Evolutionary conservation across 2,888 invertebrate species (phyloP).

Genomic region (Koerneria pararmatus): DNA sequence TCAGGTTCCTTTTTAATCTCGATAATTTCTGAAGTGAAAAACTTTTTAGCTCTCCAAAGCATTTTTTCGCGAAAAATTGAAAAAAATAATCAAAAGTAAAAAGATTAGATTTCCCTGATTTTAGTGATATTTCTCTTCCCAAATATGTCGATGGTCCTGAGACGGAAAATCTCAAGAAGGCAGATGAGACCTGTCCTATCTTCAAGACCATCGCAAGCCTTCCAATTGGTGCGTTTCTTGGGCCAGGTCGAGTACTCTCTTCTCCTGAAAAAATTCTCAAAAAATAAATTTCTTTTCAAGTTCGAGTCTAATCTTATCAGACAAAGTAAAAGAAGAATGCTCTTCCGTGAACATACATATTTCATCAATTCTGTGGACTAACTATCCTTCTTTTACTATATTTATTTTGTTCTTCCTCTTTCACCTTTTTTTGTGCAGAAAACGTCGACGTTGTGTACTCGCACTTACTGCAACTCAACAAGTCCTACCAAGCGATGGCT

Average conservation of each 20-base stretch:
- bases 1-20: conserved; percentile 7
- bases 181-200: conserved; percentile 16
- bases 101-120: neutral
- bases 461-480: conserved; percentile 33
- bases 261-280: too few relatives aligned
- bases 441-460: conserved; percentile 34
- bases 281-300: too few relatives aligned
- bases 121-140: conserved; percentile 16
- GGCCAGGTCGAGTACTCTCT: too few relatives aligned
- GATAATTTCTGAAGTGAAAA: neutral
- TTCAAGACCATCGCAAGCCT: conserved; percentile 16
- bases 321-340: too few relatives aligned
- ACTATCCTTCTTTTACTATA: neutral
- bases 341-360: neutral
- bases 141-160: conserved; percentile 11
- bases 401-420: neutral
- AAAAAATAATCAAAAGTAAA: neutral
- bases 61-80: too few relatives aligned
- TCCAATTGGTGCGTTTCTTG: conserved; percentile 14
- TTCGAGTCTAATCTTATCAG: too few relatives aligned
- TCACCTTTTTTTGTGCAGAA: conserved; percentile 26
- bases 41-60: neutral
- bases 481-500: conserved; percentile 39
- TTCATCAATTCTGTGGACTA: neutral
- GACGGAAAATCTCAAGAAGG: conserved; percentile 9